Evolutionary conservation across 92 coral and sea anemone species (phyloP), one percentile per base, ranked within the genome.

Genomic region (Epizoanthus stellaris): DNA sequence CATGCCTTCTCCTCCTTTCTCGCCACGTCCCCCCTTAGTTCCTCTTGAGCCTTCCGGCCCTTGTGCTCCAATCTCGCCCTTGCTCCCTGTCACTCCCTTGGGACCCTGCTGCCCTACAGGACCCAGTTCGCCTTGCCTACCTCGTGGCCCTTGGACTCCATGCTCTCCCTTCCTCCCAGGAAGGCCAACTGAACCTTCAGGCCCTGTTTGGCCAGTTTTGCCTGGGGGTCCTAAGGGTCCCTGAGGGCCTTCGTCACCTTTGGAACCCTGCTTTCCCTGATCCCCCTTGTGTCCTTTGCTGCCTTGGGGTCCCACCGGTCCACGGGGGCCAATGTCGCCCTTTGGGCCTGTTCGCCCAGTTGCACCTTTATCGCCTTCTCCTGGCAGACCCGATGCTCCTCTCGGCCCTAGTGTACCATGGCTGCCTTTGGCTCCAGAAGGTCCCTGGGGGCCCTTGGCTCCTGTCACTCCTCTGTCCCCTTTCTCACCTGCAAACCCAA

Each of bases 171-270:
- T 75, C 19, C 15, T 25, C 15, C 81, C 81, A 25, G 2, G 65
- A 3, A 5, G 57, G 4, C 81, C 81, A 16, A 58, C n/a, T n/a
- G n/a, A 57, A 47, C 81, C 81, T 9, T 10, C 2, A 9, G 56
- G 56, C 11, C 56, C 56, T 52, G 47, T 0, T 75, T 75, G 45
- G 2, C 81, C 81, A 36, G 81, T 75, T 56, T 57, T 57, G 3
- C 81, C 81, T 0, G 5, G 45, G 53, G 57, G 45, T 23, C 81
- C 81, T 23, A 54, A 21, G 34, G 81, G 81, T 25, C 81, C 81
- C 17, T 3, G 66, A 20, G 67, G 53, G 6, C 81, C 81, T 57
- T 9, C 19, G 23, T 57, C 67, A 4, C 81, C 81, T 45, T 58
- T 75, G 58, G 66, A 42, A 0, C 81, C 81, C n/a, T 30, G 45